A percentile compares a stretch with the other conserved stretches of the same genome.
phyloP scores from a whole-genome alignment of 2,797 vertebrate species.

The Xiphophorus birchmanni region DNA sequence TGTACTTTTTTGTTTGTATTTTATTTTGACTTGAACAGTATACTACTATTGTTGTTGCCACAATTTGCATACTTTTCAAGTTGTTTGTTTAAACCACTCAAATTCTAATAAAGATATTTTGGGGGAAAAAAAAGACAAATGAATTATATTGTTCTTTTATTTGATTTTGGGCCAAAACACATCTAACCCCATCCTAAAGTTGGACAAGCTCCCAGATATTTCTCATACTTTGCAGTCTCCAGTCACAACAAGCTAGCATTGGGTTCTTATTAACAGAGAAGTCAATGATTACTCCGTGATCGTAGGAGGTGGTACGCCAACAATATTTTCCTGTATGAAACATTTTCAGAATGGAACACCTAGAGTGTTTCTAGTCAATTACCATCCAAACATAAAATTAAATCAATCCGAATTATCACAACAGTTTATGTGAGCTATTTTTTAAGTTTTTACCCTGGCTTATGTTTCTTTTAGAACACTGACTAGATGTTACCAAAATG shows the following conservation, averaged over 20 bases:
- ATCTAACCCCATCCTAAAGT: not conserved
- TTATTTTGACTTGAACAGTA: too few relatives aligned
- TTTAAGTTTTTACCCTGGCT: not conserved
- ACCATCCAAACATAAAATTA: not conserved
- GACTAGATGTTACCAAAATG: not conserved
- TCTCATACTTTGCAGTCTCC: not conserved
- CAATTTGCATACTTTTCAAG: too few relatives aligned
- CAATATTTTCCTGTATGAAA: not conserved
- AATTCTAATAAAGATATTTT: too few relatives aligned
- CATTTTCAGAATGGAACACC: not conserved
- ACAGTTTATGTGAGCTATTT: not conserved
- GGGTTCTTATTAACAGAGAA: not conserved
- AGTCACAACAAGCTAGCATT: not conserved
- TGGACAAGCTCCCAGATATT: not conserved
- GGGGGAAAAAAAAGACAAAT: not conserved
- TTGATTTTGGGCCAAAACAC: not conserved
- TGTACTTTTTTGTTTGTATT: too few relatives aligned
- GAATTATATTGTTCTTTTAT: not conserved
- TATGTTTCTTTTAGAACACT: not conserved
- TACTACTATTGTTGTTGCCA: too few relatives aligned
- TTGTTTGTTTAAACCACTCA: too few relatives aligned
- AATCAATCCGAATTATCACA: not conserved
- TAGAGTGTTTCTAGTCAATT: not conserved
- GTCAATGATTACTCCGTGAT: not conserved
- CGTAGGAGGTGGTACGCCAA: not conserved